Evolutionary conservation across 2,888 invertebrate species (phyloP), one percentile per base, ranked within the genome.

Genomic region (Ischnura elegans): DNA sequence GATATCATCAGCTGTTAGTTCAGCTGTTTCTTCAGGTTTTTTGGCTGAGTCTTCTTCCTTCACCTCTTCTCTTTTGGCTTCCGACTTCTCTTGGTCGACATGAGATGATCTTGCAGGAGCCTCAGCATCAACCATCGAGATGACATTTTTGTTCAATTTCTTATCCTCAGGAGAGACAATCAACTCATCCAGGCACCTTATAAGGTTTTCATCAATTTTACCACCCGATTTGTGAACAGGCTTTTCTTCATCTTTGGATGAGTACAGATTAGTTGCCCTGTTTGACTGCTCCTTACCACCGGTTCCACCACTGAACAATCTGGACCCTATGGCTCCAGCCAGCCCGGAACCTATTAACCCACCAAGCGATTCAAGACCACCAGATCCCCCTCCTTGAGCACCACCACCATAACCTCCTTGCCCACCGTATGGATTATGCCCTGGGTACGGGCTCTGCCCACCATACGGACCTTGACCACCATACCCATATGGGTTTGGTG

Each of bases 151-250:
- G 43, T 90, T 90, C 8, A 90, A 8, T 21, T 47, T 47, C 25
- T 90, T 90, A 90, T 61, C 90, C 43, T 90, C 90, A 66, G 21
- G 43, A 25, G 51, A 29, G n/a, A 90, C 90, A 43, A 90, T 61
- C 61, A 90, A 19, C 43, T 90, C 90, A 90, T 90, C 90, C 10
- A 90, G 90, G 42, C 25, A 66, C 43, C 90, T 90, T 8, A 90
- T 66, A 2, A 90, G 61, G n/a, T 90, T 66, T 61, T 90, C 90
- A 43, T 90, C 90, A 61, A 90, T 90, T 43, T 90, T 90, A 43
- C 90, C 90, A n/a, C 90, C 90, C 21, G 55, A 61, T 43, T 90
- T 90, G 25, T 61, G 5, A n/a, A 10, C 66, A n/a, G 90, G 42
- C 21, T 90, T 90, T 43, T 90, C 61, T 13, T 61, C 90, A 66